Evolutionary conservation across 2,797 vertebrate species (phyloP), one percentile per base, ranked within the genome.

Genomic region (Ambastaia sidthimunki): DNA sequence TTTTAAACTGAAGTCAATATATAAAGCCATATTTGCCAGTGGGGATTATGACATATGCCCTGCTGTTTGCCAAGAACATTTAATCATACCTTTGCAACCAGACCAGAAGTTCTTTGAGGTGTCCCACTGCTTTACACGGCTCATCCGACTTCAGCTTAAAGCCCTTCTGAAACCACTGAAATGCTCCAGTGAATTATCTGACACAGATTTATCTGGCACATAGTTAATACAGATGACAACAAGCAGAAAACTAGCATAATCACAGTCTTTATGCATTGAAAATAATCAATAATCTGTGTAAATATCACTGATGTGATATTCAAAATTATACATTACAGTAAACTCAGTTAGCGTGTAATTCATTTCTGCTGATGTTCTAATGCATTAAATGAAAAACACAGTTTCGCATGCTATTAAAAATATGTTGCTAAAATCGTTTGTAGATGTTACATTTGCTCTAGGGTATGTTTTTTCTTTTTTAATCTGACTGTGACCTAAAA

Each of bases 61-160:
- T 34, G 7, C 15, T 67, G 55, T 31, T 66, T 80, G 83, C 80
- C 82, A 83, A 68, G 69, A 68, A 80, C 70, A 71, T 83, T 82
- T 52, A 80, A 83, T 87, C 74, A 83, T 60, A 63, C 69, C 41
- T 76, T 50, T 4, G 18, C 37, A 3, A 74, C 5, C 71, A 85
- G 11, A 48, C 19, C 23, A 37, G 15, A 12, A 28, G 28, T 65
- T 65, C 23, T 57, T 83, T 80, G 54, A 62, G 69, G 47, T 78
- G 44, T 74, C 72, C 85, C 70, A 50, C 21, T 54, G 59, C 41
- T 79, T 34, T 74, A 25, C 57, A 69, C 82, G 77, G 75, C 74
- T 28, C 21, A 41, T 82, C 73, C 60, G 74, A 55, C 18, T 3
- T 25, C 47, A 9, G 37, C 37, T 41, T 41, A 41, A 11, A 41